Percentiles rank a stretch among this genome's conserved stretches.
These are phyloP conservation scores for Wiebesia pumilae DNA, from an alignment of 1,140 invertebrate genomes.

Conservation along the genomic window DNA sequence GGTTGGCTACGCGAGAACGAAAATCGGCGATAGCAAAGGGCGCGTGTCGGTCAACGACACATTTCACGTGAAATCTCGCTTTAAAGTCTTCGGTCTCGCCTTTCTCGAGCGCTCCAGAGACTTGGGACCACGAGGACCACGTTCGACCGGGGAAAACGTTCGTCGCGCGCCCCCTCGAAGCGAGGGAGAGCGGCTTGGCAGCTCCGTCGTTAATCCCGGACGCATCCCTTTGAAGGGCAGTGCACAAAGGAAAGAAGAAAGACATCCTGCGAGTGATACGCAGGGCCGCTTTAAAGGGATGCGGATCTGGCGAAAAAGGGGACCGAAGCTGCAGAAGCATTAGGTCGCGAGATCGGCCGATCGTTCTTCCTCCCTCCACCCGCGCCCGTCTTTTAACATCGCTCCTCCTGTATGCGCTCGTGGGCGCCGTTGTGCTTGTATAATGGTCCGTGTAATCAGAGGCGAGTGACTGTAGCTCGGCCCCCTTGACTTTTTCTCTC, in stretches of 20 bases:
- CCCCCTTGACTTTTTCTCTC: conserved; percentile 46
- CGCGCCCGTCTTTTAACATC: not conserved
- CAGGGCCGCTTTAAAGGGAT: not conserved
- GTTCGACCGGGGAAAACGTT: too few relatives aligned
- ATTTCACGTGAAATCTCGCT: too few relatives aligned
- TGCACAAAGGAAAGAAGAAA: conserved; percentile 8
- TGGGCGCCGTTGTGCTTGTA: conserved; percentile 62
- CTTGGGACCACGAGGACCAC: too few relatives aligned
- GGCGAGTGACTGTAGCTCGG: conserved; percentile 61
- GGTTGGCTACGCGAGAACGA: too few relatives aligned
- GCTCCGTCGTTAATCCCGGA: not conserved
- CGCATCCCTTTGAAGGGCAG: conserved; percentile 23
- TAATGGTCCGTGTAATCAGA: conserved; percentile 68
- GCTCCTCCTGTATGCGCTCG: not conserved
- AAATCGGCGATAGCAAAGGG: too few relatives aligned
- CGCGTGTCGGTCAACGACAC: too few relatives aligned
- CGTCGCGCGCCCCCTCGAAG: too few relatives aligned
- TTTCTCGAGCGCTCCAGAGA: too few relatives aligned
- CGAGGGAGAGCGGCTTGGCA: not conserved
- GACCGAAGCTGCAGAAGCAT: not conserved
- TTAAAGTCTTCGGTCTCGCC: too few relatives aligned
- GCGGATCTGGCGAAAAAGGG: not conserved
- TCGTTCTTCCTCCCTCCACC: not conserved
- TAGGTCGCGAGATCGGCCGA: conserved; percentile 2
- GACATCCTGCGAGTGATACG: conserved; percentile 11